phyloP scores from a whole-genome alignment of 2,113 vertebrate species.

The Grus americana region DNA sequence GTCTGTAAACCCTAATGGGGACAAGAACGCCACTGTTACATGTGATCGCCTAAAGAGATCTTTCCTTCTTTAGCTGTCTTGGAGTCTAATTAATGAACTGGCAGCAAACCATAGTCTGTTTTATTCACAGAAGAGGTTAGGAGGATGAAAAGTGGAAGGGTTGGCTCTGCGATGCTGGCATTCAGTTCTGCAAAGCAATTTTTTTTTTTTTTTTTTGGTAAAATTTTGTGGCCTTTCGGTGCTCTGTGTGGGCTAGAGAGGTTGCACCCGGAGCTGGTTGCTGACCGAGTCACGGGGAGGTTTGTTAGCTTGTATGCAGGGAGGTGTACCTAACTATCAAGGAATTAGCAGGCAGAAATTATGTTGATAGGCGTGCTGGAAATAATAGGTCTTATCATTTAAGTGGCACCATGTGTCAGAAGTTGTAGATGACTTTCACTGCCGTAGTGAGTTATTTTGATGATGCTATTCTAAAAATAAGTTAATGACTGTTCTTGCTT shows the following conservation, averaged over 20 bases:
- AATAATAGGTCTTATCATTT: not conserved
- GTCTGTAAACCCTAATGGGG: not conserved
- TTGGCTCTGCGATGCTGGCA: not conserved
- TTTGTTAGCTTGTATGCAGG: fast-evolving
- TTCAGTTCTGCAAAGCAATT: not conserved
- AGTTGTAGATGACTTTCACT: not conserved
- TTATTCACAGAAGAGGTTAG: not conserved
- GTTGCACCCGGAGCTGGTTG: not conserved
- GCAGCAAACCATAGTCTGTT: fast-evolving
- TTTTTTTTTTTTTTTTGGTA: not conserved
- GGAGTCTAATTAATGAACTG: not conserved
- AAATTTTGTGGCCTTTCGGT: not conserved
- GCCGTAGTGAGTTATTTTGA: not conserved
- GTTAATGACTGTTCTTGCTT: not conserved
- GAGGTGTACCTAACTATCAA: fast-evolving
- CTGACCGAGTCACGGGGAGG: fast-evolving
- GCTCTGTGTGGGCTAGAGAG: not conserved
- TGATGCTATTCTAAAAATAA: not conserved
- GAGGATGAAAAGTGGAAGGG: not conserved
- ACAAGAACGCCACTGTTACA: fast-evolving
- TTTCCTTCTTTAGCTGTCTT: not conserved
- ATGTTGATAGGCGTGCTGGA: not conserved
- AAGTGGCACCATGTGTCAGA: not conserved
- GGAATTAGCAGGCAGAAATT: not conserved
- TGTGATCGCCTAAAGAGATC: fast-evolving